phyloP scores from a whole-genome alignment of 1,140 invertebrate species.

The Cydia amplana region DNA sequence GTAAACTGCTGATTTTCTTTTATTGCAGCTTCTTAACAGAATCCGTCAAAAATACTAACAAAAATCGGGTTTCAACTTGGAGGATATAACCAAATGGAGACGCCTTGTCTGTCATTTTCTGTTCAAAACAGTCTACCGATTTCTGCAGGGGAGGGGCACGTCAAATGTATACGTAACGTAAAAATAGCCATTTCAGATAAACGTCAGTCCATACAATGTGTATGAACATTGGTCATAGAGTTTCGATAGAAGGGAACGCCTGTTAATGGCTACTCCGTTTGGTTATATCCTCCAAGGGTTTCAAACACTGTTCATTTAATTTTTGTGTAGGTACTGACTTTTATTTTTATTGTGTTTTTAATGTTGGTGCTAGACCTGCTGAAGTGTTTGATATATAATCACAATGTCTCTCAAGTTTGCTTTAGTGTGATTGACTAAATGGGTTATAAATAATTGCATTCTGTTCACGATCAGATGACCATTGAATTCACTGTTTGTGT shows the following conservation, averaged over 20 bases:
- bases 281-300: too few relatives aligned
- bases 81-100: too few relatives aligned
- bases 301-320: neutral
- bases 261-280: too few relatives aligned
- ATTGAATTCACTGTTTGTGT: neutral
- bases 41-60: neutral
- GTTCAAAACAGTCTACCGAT: too few relatives aligned
- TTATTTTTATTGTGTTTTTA: neutral
- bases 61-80: neutral
- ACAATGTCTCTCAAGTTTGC: neutral
- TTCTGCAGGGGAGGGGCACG: too few relatives aligned
- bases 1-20: neutral
- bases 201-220: too few relatives aligned
- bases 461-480: neutral
- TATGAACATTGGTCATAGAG: too few relatives aligned
- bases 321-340: too few relatives aligned
- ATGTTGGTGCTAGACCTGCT: neutral
- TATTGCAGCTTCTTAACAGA: neutral
- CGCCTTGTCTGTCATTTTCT: too few relatives aligned
- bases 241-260: too few relatives aligned
- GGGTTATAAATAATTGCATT: neutral
- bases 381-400: neutral
- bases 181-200: too few relatives aligned
- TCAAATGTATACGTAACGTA: too few relatives aligned
- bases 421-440: conserved; percentile 1